Conservation (phyloP, 2,888 invertebrate species). For the Lamproptera curius region DNA sequence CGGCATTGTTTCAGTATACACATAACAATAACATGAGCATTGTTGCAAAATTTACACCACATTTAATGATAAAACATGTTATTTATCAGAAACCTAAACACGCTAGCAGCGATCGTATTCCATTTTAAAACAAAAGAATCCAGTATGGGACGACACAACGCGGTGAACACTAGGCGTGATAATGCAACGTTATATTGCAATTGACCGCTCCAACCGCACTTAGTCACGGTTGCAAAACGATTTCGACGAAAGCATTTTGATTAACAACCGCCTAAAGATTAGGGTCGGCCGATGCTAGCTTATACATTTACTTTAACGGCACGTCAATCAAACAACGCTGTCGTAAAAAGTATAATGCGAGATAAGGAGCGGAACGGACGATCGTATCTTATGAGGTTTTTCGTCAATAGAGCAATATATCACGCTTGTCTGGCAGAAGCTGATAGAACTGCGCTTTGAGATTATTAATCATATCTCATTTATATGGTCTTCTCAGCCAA, state of each 20-base stretch:
- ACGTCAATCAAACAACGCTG: constrained; percentile 28
- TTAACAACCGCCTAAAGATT: constrained; percentile 33
- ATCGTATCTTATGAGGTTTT: neutral
- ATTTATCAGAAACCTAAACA: no score
- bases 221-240: constrained; percentile 30
- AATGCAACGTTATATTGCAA: constrained; percentile 34
- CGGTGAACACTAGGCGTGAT: constrained; percentile 29
- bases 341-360: constrained; percentile 14
- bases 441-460: no score
- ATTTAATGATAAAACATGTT: no score
- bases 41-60: no score
- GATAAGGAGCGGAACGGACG: neutral
- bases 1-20: no score
- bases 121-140: no score
- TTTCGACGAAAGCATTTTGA: constrained; percentile 33
- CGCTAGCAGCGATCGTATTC: no score
- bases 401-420: neutral
- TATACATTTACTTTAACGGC: constrained; percentile 27
- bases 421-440: no score
- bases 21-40: no score
- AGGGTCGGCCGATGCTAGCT: constrained; percentile 19
- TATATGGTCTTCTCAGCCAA: no score
- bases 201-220: constrained; percentile 31
- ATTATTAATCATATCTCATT: no score
- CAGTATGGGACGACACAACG: no score